phyloP scores from a whole-genome alignment of 2,888 invertebrate genomes.

The Lasioglossum pauxillum region DNA sequence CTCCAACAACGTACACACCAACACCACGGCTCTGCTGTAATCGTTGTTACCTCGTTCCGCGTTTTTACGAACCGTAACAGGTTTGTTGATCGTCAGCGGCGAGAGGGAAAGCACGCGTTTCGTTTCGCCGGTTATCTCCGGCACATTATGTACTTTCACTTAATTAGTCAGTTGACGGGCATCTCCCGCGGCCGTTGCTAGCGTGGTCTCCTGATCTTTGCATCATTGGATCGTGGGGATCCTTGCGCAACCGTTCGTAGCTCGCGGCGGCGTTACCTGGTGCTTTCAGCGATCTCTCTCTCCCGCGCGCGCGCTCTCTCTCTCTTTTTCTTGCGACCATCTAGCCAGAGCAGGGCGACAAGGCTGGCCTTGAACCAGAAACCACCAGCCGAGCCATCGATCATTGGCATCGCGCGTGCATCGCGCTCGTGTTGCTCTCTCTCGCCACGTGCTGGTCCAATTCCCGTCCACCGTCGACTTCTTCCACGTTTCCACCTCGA shows the following conservation, averaged over 20 bases:
- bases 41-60: not conserved
- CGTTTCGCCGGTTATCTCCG: not conserved
- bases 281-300: not conserved
- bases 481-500: slow-evolving; percentile 5
- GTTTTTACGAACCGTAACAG: slow-evolving; percentile 9
- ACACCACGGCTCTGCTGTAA: not conserved
- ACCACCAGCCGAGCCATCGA: slow-evolving; percentile 48
- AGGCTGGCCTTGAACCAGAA: slow-evolving; percentile 68
- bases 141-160: slow-evolving; percentile 56
- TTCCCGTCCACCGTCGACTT: slow-evolving; percentile 13
- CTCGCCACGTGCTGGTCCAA: slow-evolving; percentile 28
- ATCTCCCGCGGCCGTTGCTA: slow-evolving; percentile 29
- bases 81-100: not conserved
- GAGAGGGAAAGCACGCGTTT: slow-evolving; percentile 17
- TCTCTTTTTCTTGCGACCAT: slow-evolving; percentile 39
- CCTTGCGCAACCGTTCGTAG: slow-evolving; percentile 49
- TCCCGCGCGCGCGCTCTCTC: not conserved
- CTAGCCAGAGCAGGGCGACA: slow-evolving; percentile 20
- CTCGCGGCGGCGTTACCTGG: slow-evolving; percentile 7
- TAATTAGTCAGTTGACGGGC: slow-evolving; percentile 56
- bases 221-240: slow-evolving; percentile 36
- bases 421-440: slow-evolving; percentile 16
- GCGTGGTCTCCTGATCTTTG: slow-evolving; percentile 54
- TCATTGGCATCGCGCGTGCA: slow-evolving; percentile 46
- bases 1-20: not conserved